Conservation (phyloP, 2,888 invertebrate species). For the Lissonota sp. region DNA sequence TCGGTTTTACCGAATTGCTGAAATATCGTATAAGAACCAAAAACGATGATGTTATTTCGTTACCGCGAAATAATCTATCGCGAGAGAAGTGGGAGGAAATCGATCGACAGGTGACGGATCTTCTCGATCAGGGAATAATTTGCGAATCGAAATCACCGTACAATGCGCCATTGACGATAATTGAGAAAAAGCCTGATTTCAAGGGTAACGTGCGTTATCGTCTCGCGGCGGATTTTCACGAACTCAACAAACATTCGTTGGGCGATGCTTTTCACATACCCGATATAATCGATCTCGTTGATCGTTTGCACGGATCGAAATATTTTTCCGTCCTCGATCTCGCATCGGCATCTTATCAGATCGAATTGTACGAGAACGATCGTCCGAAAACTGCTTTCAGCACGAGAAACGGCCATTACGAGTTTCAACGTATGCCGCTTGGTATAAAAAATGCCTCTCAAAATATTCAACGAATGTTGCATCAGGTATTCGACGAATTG, state of each 20-base stretch:
- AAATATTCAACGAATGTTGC: slow-evolving; percentile 46
- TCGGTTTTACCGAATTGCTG: neutral
- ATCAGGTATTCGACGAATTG: slow-evolving; percentile 39
- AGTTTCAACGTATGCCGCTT: slow-evolving; percentile 47
- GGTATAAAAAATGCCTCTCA: slow-evolving; percentile 43
- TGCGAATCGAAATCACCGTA: slow-evolving; percentile 28
- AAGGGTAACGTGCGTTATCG: neutral
- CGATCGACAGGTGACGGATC: slow-evolving; percentile 16
- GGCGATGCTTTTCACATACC: slow-evolving; percentile 29
- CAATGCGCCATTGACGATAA: slow-evolving; percentile 26
- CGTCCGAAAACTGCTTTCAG: slow-evolving; percentile 50
- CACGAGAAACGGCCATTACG: slow-evolving; percentile 49
- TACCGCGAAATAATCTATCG: neutral
- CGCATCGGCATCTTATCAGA: slow-evolving; percentile 54
- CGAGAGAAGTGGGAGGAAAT: slow-evolving; percentile 21
- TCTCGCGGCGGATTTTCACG: slow-evolving; percentile 1
- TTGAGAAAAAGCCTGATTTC: slow-evolving; percentile 31
- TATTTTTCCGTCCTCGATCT: slow-evolving; percentile 59
- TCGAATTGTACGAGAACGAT: slow-evolving; percentile 31
- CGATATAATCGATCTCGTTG: slow-evolving; percentile 37
- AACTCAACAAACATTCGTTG: slow-evolving; percentile 37
- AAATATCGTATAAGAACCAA: slow-evolving; percentile 37
- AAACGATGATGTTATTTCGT: no score
- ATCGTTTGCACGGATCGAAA: slow-evolving; percentile 39
- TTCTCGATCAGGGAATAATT: slow-evolving; percentile 40